Base-by-base conservation (phyloP, 1,140 invertebrate species). In the Calephelis nemesis region DNA sequence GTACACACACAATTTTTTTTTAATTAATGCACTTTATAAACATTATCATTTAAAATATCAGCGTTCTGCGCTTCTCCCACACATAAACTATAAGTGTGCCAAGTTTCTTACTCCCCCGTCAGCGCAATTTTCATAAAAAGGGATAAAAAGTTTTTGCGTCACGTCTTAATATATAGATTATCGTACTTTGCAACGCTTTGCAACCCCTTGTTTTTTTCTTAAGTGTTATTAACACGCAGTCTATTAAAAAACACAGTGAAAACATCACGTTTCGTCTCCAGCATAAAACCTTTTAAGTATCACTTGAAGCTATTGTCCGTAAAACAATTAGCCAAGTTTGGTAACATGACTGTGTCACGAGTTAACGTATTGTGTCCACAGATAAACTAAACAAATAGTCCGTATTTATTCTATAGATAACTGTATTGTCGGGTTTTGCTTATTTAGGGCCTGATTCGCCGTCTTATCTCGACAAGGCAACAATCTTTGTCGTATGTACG, bases 381-480 rank as follows among this genome's bases (percentile, higher is more conserved):
- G 58, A 60, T 60, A 60, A 60, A 40, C 58, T 60, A n/a, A 60
- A 60, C 58, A 60, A 60, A 60, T 60, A 60, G 58, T 12, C 30
- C 39, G 30, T 30, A 39, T 60, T 60, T 60, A n/a, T 30, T 60
- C 58, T 60, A 60, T 60, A 60, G 58, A 60, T 60, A 60, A 40
- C 58, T 60, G 58, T 60, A 60, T 60, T 40, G 58, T 60, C 39
- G 58, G 30, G 58, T 60, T 60, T 60, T 60, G 58, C 58, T 60
- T 60, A 40, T 12, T 60, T 60, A 60, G 58, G 54, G 58, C 39
- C 58, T 60, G 58, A 60, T 60, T 60, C 58, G 58, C 58, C 39
- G 30, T 60, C 58, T 60, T 60, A 60, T 60, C 58, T 30, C 30
- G 30, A 30, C 30, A 30, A 30, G 3, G 30, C 19, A 19, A 30